Conservation (phyloP, 2,113 vertebrate species). For the Catharus minimus region DNA sequence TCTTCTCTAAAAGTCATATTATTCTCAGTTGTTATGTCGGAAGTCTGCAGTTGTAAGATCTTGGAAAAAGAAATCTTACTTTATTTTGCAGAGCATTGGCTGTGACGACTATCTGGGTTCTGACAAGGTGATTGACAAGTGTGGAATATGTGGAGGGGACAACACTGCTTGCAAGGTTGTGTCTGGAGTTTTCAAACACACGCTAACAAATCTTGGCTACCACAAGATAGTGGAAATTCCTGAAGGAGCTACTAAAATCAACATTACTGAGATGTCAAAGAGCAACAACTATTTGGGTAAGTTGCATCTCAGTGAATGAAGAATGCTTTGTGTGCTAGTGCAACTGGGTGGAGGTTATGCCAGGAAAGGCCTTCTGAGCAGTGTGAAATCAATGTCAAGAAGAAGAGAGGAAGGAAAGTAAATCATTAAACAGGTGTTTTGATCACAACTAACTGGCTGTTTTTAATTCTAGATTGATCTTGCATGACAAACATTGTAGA, state of each 20-base stretch:
- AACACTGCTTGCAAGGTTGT: constrained; percentile 89
- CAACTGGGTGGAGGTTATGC: not conserved
- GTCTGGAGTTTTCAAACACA: constrained; percentile 90
- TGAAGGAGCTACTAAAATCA: constrained; percentile 96
- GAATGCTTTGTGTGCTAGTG: not conserved
- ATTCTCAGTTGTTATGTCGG: not conserved
- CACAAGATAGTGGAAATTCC: constrained; percentile 96
- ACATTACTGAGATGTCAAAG: constrained; percentile 95
- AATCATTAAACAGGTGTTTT: not conserved
- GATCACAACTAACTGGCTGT: not conserved
- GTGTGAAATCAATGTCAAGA: not conserved
- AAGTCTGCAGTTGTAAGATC: not conserved
- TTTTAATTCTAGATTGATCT: not conserved
- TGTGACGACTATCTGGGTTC: constrained; percentile 92
- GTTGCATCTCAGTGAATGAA: constrained; percentile 21
- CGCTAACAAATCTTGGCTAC: constrained; percentile 89
- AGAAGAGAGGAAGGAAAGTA: not conserved
- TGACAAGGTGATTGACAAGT: constrained; percentile 89
- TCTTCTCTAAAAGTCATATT: not conserved
- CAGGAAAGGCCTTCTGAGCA: not conserved
- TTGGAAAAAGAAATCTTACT: constrained; percentile 4
- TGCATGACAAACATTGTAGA: not conserved
- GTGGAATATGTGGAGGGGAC: constrained; percentile 92
- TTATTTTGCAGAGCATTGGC: constrained; percentile 83
- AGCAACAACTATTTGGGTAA: constrained; percentile 96